Evolutionary conservation across 2,113 vertebrate genomes (phyloP), one percentile per base, ranked within the genome.

Genomic region (Triplophysa siluroides): DNA sequence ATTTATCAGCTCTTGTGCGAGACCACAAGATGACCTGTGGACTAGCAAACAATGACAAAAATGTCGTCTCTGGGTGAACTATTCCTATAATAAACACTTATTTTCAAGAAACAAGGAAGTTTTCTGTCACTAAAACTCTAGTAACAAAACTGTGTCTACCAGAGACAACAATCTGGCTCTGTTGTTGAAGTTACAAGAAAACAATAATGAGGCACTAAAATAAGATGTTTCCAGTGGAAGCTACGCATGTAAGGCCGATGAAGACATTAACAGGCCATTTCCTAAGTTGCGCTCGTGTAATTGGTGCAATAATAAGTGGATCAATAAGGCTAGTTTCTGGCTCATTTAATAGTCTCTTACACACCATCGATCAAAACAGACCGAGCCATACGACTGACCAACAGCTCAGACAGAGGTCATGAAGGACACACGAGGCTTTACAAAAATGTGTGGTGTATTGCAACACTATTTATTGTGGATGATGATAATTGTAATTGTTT

Each of bases 301-400:
- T 90, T 91, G 90, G 78, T 74, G 65, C 75, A 77, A 79, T 91
- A 92, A 91, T 93, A 86, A 88, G 86, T 78, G 65, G 82, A 88
- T 87, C 71, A 83, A 90, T 91, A 77, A 76, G 85, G 81, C 84
- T 18, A 64, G 85, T 86, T 85, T 81, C 77, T 21, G 66, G 76
- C 84, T 81, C 88, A 88, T 90, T 90, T 87, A 91, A 91, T 90
- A 91, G 85, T 70, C 85, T 82, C 78, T 85, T 84, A 76, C 78
- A 76, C 85, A 86, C 78, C 74, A 85, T 83, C 56, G 60, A 79
- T 79, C 85, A 85, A 88, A 89, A 83, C 83, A 52, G 38, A 54
- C 79, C 43, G 45, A 80, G 54, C 16, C 18, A 47, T 23, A 50
- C 73, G 62, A 76, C 41, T 76, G 61, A 76, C 73, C 61, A 64